Evolutionary conservation across 2,888 invertebrate species (phyloP), one percentile per base, ranked within the genome.

Genomic region (Agonopterix heracliana): DNA sequence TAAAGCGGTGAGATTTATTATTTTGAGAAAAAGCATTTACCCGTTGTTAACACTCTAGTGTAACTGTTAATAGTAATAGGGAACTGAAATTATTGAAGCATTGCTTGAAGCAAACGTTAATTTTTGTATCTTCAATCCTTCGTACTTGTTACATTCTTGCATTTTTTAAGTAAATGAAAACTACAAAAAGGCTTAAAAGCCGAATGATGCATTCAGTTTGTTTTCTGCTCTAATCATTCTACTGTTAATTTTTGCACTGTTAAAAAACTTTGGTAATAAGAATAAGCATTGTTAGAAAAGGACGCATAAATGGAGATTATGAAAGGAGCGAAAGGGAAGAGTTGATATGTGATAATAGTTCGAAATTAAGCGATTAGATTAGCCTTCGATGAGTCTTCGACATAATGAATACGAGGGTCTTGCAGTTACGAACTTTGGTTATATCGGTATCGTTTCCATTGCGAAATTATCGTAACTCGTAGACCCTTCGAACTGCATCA

Each of bases 301-400:
- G 59, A 60, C 44, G 68, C 47, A 56, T 64, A 64, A 60, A 60
- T 51, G 63, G 60, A 41, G 50, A 12, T 57, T 57, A 58, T 65
- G 61, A 48, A 56, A 60, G 65, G 64, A 63, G 49, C 56, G 63
- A 65, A 56, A 71, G 66, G 60, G 62, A 76, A 72, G 76, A 68
- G 69, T 71, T 74, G 71, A 77, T 68, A 76, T 85, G 85, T 86
- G 85, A 86, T 86, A 85, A 78, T 83, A 84, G 79, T 71, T 73
- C 68, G 74, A 63, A 69, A 67, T 63, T 79, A 77, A 74, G 75
- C 61, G 58, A 60, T 61, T 69, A 72, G 55, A 60, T 61, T 68
- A 70, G 64, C 60, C 60, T 53, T 53, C 54, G 55, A 53, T 44
- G 51, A 59, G 54, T 60, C 64, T 63, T 61, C 57, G 52, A 66